Evolutionary conservation across 1,140 invertebrate species (phyloP), one percentile per base, ranked within the genome.

Genomic region (Drosophila jambulina): DNA sequence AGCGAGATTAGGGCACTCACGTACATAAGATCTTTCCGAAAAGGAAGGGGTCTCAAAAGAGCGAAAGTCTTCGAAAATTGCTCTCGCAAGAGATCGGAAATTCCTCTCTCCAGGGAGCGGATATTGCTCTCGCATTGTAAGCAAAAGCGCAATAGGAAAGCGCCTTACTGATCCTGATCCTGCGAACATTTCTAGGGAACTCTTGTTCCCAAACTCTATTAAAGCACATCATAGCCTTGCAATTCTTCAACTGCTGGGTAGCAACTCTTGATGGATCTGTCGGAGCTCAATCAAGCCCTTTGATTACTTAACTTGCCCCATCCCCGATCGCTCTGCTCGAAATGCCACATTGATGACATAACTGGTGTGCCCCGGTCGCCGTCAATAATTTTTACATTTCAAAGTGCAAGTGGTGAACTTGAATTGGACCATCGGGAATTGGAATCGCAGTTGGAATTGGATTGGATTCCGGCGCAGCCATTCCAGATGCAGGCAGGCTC

Each of bases 401-500:
- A 61, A 87, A 90, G 84, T 82, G 85, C 85, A 90, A 88, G 82
- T 90, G 85, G 27, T 90, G 81, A 90, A 82, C 79, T 71, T 74
- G 81, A 90, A 90, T 90, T 90, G 85, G 85, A 81, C 85, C 57
- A 80, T 48, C 54, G 86, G 85, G 82, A 80, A 82, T 85, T 64
- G 80, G 36, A 65, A 62, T 59, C 32, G 61, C 63, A 23, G 27
- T 45, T 45, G 71, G 75, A 57, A 60, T 69, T 27, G 63, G 67
- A 42, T 59, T 72, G 69, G 43, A 72, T 72, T 59, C 49, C 67
- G 9, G 19, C 12, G 19, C 36, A 43, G 56, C 23, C 56, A 19
- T 19, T 21, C 36, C 34, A 32, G 27, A 57, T 51, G 43, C 43
- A 32, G 23, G 43, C 43, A 32, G 23, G 19, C 43, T 29, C 17